Evolutionary conservation across 2,797 vertebrate genomes (phyloP), one percentile per base, ranked within the genome.

Genomic region (Falco concolor): DNA sequence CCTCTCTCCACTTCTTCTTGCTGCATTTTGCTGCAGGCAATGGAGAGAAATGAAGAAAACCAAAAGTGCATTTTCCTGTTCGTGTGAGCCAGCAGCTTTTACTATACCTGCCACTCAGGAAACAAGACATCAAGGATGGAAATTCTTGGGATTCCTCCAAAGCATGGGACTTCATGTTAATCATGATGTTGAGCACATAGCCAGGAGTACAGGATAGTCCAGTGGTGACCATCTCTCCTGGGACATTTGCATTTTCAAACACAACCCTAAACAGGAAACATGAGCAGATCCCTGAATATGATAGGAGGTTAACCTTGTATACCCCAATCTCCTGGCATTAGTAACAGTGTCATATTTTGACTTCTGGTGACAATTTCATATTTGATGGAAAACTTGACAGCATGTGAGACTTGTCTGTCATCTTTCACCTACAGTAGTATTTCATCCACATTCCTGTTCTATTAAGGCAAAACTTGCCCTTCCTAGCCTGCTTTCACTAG

Each of bases 371-470:
- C 9, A 20, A 12, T 92, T 87, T 6, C 7, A 0, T 80, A 7
- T 87, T 72, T 67, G 24, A 42, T 56, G 20, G 44, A 24, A 86
- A 67, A 52, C 47, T 52, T 63, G 34, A 34, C 57, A 82, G 30
- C 3, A 0, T 0, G 0, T 85, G 36, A 63, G 57, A 56, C 15
- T 52, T 78, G 17, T 13, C 61, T 77, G 63, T 49, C 3, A 7
- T 10, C 32, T 72, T 81, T 72, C 45, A 64, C 36, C 53, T 81
- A 7, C 52, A 59, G 15, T 57, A 60, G 3, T 30, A 52, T 52
- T 60, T 79, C 16, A 13, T 38, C 25, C n/a, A 18, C 3, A 9
- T 50, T 68, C 20, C 21, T 78, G 10, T 78, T 52, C 53, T 72
- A 0, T 13, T 72, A 36, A 56, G 36, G 22, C 30, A 87, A 56